phyloP scores from a whole-genome alignment of 2,797 vertebrate genomes.

The Eospalax fontanierii region DNA sequence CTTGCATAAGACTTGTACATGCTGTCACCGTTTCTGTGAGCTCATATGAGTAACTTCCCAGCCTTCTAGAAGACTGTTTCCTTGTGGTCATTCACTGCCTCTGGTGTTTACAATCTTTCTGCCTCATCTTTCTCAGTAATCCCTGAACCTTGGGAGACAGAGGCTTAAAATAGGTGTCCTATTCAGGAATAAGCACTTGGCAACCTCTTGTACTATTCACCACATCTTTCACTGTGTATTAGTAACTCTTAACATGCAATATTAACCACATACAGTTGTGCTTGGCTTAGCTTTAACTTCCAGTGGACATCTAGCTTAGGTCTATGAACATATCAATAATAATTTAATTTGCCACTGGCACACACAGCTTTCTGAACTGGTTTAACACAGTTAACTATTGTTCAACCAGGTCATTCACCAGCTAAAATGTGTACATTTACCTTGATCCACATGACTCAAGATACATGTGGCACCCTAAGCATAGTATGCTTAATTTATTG shows the following conservation, averaged over 20 bases:
- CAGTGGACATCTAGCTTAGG: not conserved
- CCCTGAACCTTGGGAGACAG: no score
- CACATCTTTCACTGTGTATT: not conserved
- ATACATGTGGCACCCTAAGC: not conserved
- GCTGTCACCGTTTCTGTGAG: no score
- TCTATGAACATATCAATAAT: not conserved
- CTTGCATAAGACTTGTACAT: no score
- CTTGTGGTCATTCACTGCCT: no score
- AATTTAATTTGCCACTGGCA: not conserved
- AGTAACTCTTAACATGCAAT: not conserved
- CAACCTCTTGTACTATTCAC: not conserved
- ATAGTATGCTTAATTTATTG: not conserved
- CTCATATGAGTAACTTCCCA: no score
- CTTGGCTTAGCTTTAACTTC: slow-evolving; percentile 43
- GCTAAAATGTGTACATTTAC: not conserved
- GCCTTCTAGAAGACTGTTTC: no score
- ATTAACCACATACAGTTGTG: not conserved
- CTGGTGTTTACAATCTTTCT: no score
- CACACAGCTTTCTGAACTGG: not conserved
- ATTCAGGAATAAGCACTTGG: no score
- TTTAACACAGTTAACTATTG: not conserved
- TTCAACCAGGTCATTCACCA: not conserved
- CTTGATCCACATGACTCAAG: not conserved
- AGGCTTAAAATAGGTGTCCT: no score
- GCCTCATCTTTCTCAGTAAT: no score